Evolutionary conservation across 2,797 vertebrate genomes (phyloP).

Genomic region (Gambelia wislizenii): DNA sequence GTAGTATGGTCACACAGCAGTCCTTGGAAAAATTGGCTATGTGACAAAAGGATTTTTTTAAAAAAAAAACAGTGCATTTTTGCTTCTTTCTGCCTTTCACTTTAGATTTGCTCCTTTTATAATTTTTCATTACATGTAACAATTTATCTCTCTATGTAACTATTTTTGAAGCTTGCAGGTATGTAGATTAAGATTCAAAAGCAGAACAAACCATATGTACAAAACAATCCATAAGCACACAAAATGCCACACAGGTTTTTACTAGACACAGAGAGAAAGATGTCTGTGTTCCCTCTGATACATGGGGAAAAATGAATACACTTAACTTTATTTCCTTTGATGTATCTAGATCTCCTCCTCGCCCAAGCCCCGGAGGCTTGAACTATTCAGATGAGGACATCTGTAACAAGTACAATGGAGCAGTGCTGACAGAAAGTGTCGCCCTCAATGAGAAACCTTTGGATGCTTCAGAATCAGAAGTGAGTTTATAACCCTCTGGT

Average conservation of each 20-base stretch:
- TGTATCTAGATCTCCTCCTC: conserved; percentile 89
- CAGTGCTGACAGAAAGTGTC: conserved; percentile 87
- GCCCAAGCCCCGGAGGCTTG: conserved; percentile 93
- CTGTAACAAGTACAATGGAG: conserved; percentile 93
- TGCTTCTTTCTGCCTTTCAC: background rate
- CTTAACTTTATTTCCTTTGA: accelerated
- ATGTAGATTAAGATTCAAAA: background rate
- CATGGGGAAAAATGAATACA: background rate
- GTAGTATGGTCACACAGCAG: background rate
- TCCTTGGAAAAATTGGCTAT: background rate
- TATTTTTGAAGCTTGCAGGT: background rate
- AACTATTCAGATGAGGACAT: conserved; percentile 96
- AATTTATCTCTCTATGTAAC: background rate
- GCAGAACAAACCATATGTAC: background rate
- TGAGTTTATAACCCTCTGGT: conserved; percentile 63
- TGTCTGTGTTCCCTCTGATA: background rate
- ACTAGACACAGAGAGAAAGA: background rate
- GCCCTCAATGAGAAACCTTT: conserved; percentile 90
- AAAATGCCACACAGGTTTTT: background rate
- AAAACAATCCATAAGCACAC: too few species aligned
- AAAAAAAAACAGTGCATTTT: background rate
- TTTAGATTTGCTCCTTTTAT: background rate
- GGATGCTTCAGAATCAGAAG: conserved; percentile 92
- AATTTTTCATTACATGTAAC: background rate
- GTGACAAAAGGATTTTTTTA: background rate